These are phyloP conservation scores for Beris morrisii DNA, from an alignment of 2,888 invertebrate genomes.

Conservation along the genomic window DNA sequence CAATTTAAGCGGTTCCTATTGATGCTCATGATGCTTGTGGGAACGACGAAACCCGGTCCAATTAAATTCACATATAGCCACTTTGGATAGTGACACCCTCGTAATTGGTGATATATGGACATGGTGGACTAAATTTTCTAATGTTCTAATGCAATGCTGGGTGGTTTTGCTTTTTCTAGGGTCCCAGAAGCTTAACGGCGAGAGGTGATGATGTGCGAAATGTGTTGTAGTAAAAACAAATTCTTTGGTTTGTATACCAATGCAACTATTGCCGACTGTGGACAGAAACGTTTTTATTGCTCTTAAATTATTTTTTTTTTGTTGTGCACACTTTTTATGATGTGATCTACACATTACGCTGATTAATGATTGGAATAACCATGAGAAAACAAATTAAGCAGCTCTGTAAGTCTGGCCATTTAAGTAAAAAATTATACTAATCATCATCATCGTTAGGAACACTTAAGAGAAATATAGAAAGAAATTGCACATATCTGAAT, in stretches of 20 bases:
- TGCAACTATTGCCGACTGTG: not conserved
- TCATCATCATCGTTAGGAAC: too few species aligned
- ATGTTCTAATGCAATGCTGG: not conserved
- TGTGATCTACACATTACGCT: not conserved
- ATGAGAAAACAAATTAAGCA: slow-evolving; percentile 12
- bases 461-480: too few species aligned
- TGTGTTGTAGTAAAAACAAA: slow-evolving; percentile 1
- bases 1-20: too few species aligned
- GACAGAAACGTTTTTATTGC: not conserved
- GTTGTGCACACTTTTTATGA: slow-evolving; percentile 10
- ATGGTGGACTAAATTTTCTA: slow-evolving; percentile 8
- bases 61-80: slow-evolving; percentile 35
- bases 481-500: too few species aligned
- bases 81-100: slow-evolving; percentile 31
- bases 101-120: slow-evolving; percentile 34
- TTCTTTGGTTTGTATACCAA: not conserved
- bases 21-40: too few species aligned
- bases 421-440: too few species aligned
- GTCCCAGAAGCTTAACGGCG: not conserved
- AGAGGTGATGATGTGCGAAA: not conserved
- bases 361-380: slow-evolving; percentile 7
- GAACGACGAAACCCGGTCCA: slow-evolving; percentile 1
- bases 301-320: slow-evolving; percentile 11
- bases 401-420: too few species aligned
- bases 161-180: not conserved